These are phyloP conservation scores for Drosophila multiciliata DNA, from an alignment of 2,888 invertebrate species.

Conservation along the genomic window DNA sequence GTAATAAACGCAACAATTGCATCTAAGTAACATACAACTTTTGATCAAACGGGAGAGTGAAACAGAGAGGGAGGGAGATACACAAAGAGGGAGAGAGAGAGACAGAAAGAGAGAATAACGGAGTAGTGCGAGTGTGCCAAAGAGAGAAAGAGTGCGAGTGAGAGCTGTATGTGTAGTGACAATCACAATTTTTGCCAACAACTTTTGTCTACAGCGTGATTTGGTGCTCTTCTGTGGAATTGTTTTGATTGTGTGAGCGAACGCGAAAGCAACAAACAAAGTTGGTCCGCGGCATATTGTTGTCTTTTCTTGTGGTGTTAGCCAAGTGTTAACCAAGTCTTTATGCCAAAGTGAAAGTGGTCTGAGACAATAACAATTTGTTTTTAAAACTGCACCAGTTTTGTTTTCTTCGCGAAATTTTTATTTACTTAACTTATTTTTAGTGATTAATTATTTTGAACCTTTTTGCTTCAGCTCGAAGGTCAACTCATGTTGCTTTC, in stretches of 20 bases:
- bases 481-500: conserved; percentile 41
- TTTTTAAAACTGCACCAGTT: conserved; percentile 10
- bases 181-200: conserved; percentile 36
- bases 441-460: conserved; percentile 38
- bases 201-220: conserved; percentile 31
- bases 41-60: conserved; percentile 17
- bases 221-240: conserved; percentile 37
- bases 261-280: conserved; percentile 41
- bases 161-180: conserved; percentile 39
- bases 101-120: conserved; percentile 5
- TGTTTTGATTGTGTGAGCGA: conserved; percentile 58
- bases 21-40: conserved; percentile 19
- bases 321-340: conserved; percentile 28
- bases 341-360: conserved; percentile 49
- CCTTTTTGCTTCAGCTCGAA: conserved; percentile 28
- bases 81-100: not conserved
- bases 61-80: conserved; percentile 10
- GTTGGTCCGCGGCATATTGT: conserved; percentile 26
- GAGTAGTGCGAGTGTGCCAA: conserved; percentile 8
- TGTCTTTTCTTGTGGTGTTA: conserved; percentile 16
- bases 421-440: conserved; percentile 37
- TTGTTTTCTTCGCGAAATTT: conserved; percentile 8
- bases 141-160: conserved; percentile 10
- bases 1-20: conserved; percentile 35
- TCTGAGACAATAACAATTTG: conserved; percentile 9